Evolutionary conservation across 1,140 invertebrate species (phyloP).

Genomic region (Drosophila orena): DNA sequence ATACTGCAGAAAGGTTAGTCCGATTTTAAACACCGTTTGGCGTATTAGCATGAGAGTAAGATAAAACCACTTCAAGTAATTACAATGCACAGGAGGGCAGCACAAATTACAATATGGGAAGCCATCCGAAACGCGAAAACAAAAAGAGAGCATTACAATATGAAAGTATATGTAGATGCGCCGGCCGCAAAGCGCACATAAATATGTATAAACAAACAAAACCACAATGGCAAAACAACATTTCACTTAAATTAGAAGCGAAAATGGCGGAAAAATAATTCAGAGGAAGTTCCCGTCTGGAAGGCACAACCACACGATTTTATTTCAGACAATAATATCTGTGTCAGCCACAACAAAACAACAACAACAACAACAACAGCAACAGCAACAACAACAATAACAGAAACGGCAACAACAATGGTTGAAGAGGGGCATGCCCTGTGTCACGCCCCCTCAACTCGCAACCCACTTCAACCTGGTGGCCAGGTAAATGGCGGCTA

Average conservation of each 20-base stretch:
- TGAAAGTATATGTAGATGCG: slow-evolving; percentile 60
- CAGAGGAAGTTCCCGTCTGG: slow-evolving; percentile 59
- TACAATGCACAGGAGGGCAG: slow-evolving; percentile 58
- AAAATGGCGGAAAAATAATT: slow-evolving; percentile 73
- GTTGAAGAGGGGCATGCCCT: slow-evolving; percentile 29
- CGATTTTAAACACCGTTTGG: slow-evolving; percentile 41
- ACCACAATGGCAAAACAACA: slow-evolving; percentile 48
- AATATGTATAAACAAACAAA: slow-evolving; percentile 40
- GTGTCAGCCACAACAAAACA: slow-evolving; percentile 64
- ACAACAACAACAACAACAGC: slow-evolving; percentile 16
- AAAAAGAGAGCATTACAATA: slow-evolving; percentile 58
- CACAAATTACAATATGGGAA: slow-evolving; percentile 49
- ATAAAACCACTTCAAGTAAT: slow-evolving; percentile 78
- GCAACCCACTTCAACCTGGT: slow-evolving; percentile 15
- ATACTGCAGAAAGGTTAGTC: not conserved
- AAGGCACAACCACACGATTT: slow-evolving; percentile 47
- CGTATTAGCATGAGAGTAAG: slow-evolving; percentile 11
- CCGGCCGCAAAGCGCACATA: slow-evolving; percentile 45
- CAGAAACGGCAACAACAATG: slow-evolving; percentile 34
- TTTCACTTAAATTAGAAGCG: slow-evolving; percentile 76
- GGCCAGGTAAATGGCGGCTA: slow-evolving; percentile 68
- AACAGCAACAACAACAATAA: slow-evolving; percentile 38
- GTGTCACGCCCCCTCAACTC: not conserved
- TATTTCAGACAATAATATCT: slow-evolving; percentile 76
- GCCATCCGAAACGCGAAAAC: slow-evolving; percentile 27